Percentiles rank a stretch among this genome's conserved stretches.
These are phyloP conservation scores for Excalfactoria chinensis DNA, from an alignment of 2,113 vertebrate genomes.

Conservation along the genomic window DNA sequence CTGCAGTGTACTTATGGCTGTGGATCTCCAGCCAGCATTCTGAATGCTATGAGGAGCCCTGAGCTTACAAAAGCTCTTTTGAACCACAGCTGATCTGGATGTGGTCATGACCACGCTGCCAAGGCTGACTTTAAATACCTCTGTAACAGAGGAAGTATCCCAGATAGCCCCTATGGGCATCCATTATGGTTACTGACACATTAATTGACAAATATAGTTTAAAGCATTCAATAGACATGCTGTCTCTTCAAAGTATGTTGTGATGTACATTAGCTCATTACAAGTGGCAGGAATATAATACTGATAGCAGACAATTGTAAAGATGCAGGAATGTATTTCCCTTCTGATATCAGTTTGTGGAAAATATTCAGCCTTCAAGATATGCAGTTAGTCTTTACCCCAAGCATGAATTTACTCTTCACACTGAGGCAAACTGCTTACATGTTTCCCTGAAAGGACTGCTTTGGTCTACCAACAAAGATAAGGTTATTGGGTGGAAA, in stretches of 20 bases:
- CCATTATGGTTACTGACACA: neutral
- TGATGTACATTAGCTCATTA: neutral
- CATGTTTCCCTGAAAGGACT: neutral
- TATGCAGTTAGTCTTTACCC: neutral
- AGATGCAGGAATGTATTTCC: neutral
- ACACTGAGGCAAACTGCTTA: neutral
- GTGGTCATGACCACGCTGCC: neutral
- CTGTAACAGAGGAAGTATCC: neutral
- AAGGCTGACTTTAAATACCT: neutral
- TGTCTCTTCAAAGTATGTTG: neutral
- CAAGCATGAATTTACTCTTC: neutral
- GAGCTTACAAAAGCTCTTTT: neutral
- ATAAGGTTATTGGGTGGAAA: neutral
- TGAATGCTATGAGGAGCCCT: neutral
- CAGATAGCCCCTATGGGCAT: neutral
- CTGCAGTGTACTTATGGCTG: neutral
- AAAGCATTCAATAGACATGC: neutral
- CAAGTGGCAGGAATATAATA: neutral
- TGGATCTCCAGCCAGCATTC: neutral
- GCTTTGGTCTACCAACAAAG: neutral
- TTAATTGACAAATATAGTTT: neutral
- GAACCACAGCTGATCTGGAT: neutral
- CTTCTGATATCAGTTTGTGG: neutral
- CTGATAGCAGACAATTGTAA: neutral
- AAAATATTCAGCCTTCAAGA: neutral